Conservation (phyloP, 2,797 vertebrate species). For the Pampus argenteus region DNA sequence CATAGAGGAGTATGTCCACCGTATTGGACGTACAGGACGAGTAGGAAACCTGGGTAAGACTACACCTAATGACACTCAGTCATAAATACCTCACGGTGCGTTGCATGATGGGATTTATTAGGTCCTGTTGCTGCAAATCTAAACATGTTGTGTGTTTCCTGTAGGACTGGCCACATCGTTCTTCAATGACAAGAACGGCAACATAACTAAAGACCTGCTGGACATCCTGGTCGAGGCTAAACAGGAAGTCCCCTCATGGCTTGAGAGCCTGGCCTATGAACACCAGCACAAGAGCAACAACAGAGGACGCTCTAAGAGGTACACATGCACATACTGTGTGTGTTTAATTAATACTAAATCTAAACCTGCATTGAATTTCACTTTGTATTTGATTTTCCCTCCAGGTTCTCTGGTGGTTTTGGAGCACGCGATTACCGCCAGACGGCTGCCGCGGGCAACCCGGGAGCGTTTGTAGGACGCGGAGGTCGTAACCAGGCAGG, state of each 20-base stretch:
- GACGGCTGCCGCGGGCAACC: conserved; percentile 82
- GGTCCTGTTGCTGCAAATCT: no score
- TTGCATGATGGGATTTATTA: background rate
- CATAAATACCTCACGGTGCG: background rate
- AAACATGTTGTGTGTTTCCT: background rate
- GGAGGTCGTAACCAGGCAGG: conserved; percentile 87
- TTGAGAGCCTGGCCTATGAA: conserved; percentile 95
- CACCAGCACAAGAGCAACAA: conserved; percentile 94
- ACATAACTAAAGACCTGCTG: conserved; percentile 96
- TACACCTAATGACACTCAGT: background rate
- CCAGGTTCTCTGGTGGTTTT: conserved; percentile 92
- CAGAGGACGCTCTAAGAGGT: conserved; percentile 97
- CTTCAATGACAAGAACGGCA: conserved; percentile 95
- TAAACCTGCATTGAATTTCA: background rate
- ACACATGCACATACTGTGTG: no score
- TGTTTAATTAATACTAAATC: background rate
- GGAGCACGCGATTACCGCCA: conserved; percentile 94
- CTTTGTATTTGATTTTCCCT: background rate
- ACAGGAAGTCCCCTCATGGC: conserved; percentile 96
- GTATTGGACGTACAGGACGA: conserved; percentile 95
- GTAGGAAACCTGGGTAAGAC: conserved; percentile 93
- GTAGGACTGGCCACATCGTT: conserved; percentile 96
- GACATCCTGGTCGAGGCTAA: conserved; percentile 97
- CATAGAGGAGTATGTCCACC: conserved; percentile 98
- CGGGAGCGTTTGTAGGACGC: conserved; percentile 88